Evolutionary conservation across 2,888 invertebrate species (phyloP).

Genomic region (Mystacides longicornis): DNA sequence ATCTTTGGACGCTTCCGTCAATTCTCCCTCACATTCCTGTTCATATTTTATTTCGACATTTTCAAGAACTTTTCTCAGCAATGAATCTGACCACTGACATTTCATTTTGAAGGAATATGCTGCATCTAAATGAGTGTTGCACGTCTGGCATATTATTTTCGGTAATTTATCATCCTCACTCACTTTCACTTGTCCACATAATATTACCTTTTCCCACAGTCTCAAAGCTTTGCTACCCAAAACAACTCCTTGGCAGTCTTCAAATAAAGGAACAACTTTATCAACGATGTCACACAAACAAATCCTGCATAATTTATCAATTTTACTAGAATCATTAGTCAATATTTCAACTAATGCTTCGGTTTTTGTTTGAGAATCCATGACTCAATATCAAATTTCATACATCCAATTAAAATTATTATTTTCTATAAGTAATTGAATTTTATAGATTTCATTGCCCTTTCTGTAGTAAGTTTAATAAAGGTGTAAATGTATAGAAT

Average conservation of each 20-base stretch:
- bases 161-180: constrained; percentile 1
- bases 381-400: neutral
- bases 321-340: neutral
- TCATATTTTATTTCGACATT: neutral
- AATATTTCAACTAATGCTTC: neutral
- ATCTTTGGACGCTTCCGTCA: neutral
- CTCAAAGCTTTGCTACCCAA: neutral
- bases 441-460: too few species aligned
- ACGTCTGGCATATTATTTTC: constrained; percentile 5
- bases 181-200: neutral
- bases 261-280: constrained; percentile 1
- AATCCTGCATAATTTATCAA: constrained; percentile 11
- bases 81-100: constrained; percentile 5
- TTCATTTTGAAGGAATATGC: constrained; percentile 6
- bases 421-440: too few species aligned
- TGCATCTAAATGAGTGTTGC: neutral
- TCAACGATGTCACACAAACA: constrained; percentile 10
- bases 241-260: neutral
- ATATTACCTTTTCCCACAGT: neutral
- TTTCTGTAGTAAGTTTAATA: too few species aligned
- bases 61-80: constrained; percentile 6
- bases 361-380: too few species aligned
- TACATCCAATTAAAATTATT: neutral
- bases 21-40: neutral
- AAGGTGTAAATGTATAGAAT: too few species aligned